These are phyloP conservation scores for Chaetodon trifascialis DNA, from an alignment of 2,113 vertebrate species.

Conservation along the genomic window DNA sequence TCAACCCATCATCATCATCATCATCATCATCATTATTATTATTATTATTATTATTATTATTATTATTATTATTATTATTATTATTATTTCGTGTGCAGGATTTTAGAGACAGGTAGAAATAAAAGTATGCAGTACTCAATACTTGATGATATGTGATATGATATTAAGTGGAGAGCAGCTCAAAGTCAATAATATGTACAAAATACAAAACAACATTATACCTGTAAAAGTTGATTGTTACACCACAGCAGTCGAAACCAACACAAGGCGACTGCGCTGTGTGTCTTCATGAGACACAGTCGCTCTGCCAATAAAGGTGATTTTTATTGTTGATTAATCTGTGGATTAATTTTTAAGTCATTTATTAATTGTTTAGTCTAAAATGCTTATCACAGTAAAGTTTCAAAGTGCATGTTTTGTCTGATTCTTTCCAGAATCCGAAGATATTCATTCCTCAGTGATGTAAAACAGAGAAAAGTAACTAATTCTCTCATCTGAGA, in stretches of 20 bases:
- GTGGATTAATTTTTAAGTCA: background rate
- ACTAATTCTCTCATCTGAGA: background rate
- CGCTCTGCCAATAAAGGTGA: background rate
- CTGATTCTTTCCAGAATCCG: background rate
- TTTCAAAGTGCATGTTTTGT: background rate
- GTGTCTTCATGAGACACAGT: background rate
- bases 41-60: too few species aligned
- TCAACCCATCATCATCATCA: too few species aligned
- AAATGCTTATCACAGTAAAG: background rate
- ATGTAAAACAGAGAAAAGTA: background rate
- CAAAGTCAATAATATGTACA: background rate
- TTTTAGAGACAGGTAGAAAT: too few species aligned
- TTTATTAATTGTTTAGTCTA: background rate
- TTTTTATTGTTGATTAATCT: background rate
- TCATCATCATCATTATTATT: too few species aligned
- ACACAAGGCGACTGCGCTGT: background rate
- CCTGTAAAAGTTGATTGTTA: background rate
- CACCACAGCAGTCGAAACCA: background rate
- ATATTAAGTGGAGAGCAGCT: too few species aligned
- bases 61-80: too few species aligned
- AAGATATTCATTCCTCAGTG: background rate
- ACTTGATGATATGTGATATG: too few species aligned
- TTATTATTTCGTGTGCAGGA: too few species aligned
- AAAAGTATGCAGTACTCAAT: too few species aligned
- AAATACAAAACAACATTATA: background rate